Evolutionary conservation across 2,113 vertebrate species (phyloP), one percentile per base, ranked within the genome.

Genomic region (Zosterops japonicus): DNA sequence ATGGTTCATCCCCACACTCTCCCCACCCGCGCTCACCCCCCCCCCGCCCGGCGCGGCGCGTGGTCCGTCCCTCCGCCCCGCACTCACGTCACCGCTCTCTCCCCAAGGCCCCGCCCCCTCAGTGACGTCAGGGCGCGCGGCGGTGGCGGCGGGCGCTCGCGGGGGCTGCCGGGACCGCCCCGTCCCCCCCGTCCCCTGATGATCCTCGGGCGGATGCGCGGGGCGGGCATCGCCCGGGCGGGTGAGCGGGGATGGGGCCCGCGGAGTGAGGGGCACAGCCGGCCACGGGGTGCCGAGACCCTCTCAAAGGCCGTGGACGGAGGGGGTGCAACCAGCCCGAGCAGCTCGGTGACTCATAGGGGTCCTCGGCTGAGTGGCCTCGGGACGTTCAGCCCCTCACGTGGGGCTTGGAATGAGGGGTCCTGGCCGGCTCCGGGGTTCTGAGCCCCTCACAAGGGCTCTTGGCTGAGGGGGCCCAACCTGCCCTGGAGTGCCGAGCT

Each of bases 251-350:
- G 53, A 60, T 8, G 72, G 83, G 80, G 33, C 18, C 2, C 36
- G 53, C 42, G 82, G 69, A 39, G 39, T 15, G 41, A 65, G n/a
- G n/a, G 70, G 29, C 70, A 6, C 71, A 0, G 70, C 42, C 8
- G 35, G 19, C 14, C 42, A 1, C 5, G 29, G 35, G 8, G 7
- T 14, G 50, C 67, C n/a, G 5, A 9, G 19, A 69, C 41, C 41
- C 15, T n/a, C 41, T 0, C 9, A 2, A 13, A 35, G 35, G 50
- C 14, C 42, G 0, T 12, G 35, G 2, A 8, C 11, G 3, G n/a
- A 47, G 49, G 8, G n/a, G 41, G 18, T 52, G 1, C 3, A 3
- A 0, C 11, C 55, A 8, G 14, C 12, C 10, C 15, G 23, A 60
- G n/a, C 2, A 19, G 24, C 29, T 52, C 21, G 9, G 33, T 19